Evolutionary conservation across 2,888 invertebrate genomes (phyloP).

Genomic region (Drosophila atripex): DNA sequence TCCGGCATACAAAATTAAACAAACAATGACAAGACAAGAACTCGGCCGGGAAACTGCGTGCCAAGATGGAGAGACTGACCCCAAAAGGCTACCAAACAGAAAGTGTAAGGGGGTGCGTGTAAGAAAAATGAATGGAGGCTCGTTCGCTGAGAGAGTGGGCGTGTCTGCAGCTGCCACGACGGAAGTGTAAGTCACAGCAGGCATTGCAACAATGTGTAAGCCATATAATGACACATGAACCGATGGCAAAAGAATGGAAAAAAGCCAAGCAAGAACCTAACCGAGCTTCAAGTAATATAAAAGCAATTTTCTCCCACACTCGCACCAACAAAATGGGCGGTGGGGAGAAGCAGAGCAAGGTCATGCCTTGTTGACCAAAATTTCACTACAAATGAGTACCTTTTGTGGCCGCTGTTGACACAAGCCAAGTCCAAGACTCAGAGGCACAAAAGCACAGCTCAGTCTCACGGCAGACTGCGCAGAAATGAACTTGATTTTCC

Average conservation of each 20-base stretch:
- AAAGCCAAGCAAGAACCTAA: constrained; percentile 21
- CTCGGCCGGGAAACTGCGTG: constrained; percentile 50
- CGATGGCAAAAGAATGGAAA: constrained; percentile 7
- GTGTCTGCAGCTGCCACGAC: constrained; percentile 58
- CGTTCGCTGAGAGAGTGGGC: constrained; percentile 24
- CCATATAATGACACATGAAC: constrained; percentile 53
- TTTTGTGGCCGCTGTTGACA: constrained; percentile 45
- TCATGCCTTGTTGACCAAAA: constrained; percentile 64
- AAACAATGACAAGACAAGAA: constrained; percentile 76
- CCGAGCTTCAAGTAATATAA: constrained; percentile 51
- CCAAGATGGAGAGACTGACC: constrained; percentile 53
- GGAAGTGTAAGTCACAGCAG: constrained; percentile 70
- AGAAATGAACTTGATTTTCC: constrained; percentile 67
- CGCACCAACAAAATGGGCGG: constrained; percentile 3
- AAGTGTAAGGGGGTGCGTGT: constrained; percentile 1
- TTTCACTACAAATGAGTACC: constrained; percentile 56
- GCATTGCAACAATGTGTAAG: constrained; percentile 61
- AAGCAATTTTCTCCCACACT: constrained; percentile 51
- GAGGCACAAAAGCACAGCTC: constrained; percentile 25
- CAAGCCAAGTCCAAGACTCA: constrained; percentile 27
- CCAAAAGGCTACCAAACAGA: constrained; percentile 39
- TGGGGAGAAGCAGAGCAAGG: constrained; percentile 52
- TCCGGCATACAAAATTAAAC: constrained; percentile 79
- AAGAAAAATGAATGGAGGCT: neutral
- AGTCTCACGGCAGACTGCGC: constrained; percentile 57